Percentiles rank a stretch among this genome's conserved stretches.
Conservation (phyloP, 2,113 vertebrate species). For the Chaetorhynchus papuensis region DNA sequence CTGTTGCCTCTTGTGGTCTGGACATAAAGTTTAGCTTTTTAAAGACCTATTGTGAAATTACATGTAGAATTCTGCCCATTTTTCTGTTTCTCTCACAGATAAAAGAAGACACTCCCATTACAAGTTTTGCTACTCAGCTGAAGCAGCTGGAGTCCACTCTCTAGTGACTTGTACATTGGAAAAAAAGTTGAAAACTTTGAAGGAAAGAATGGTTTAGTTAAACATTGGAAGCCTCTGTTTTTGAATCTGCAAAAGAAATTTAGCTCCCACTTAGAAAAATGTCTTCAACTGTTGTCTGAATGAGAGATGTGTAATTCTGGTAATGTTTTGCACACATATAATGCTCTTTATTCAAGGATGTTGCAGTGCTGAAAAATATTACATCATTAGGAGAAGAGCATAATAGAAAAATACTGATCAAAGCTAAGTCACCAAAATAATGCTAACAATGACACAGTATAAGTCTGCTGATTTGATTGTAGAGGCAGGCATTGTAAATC, state of each 20-base stretch:
- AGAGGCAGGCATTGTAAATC: background rate
- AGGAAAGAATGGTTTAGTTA: background rate
- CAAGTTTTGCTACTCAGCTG: background rate
- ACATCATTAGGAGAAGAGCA: background rate
- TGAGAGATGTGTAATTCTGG: background rate
- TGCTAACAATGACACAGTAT: background rate
- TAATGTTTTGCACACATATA: background rate
- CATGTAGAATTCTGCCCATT: background rate
- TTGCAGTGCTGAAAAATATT: background rate
- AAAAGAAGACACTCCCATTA: background rate
- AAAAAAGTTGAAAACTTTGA: background rate
- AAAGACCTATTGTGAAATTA: background rate
- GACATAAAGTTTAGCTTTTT: background rate
- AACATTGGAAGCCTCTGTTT: background rate
- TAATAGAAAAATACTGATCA: background rate
- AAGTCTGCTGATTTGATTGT: background rate
- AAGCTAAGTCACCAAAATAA: background rate
- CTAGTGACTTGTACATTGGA: background rate
- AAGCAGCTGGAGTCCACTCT: background rate
- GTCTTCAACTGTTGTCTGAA: background rate
- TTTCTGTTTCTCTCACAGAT: background rate
- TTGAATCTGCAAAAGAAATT: background rate
- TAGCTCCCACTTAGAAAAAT: background rate
- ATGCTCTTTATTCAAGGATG: background rate
- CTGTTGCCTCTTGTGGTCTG: background rate